A percentile compares a stretch with the other conserved stretches of the same genome.
phyloP scores from a whole-genome alignment of 2,888 invertebrate genomes.

The Eristalis arbustorum region DNA sequence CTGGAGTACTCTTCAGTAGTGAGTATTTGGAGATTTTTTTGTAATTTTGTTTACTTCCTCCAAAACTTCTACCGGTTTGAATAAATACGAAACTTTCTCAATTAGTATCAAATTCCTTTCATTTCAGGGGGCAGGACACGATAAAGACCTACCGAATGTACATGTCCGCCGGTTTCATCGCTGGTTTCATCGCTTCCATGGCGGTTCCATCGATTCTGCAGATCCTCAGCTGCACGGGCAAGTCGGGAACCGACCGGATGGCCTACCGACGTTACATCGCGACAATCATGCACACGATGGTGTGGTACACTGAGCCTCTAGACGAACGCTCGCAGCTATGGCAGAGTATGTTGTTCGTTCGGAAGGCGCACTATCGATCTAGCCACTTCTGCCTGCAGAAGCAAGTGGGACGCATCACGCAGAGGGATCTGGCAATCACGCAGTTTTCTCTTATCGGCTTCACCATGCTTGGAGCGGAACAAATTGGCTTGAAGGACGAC shows the following conservation, averaged over 20 bases:
- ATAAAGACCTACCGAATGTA: constrained; percentile 86
- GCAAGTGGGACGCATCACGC: constrained; percentile 84
- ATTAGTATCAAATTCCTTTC: no score
- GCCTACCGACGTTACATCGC: constrained; percentile 90
- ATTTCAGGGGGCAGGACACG: constrained; percentile 86
- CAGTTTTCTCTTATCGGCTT: constrained; percentile 94
- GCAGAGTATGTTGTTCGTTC: constrained; percentile 85
- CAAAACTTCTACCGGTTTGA: no score
- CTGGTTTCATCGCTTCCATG: constrained; percentile 88
- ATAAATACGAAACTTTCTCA: no score
- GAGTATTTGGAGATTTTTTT: no score
- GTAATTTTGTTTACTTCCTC: no score
- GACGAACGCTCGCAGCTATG: constrained; percentile 82
- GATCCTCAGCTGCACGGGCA: constrained; percentile 86
- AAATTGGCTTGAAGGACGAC: constrained; percentile 84
- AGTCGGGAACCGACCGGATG: constrained; percentile 84
- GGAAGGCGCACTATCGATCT: constrained; percentile 85
- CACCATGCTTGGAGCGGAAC: constrained; percentile 83
- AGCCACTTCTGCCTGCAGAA: constrained; percentile 81
- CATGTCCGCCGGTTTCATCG: constrained; percentile 86
- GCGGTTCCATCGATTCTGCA: constrained; percentile 87
- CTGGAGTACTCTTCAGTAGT: no score
- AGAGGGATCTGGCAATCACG: constrained; percentile 91
- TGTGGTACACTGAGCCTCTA: constrained; percentile 84
- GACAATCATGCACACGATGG: constrained; percentile 87